Percentiles rank a stretch among this genome's conserved stretches.
These are phyloP conservation scores for Microcebus murinus DNA, from an alignment of 2,113 vertebrate genomes.

Conservation along the genomic window DNA sequence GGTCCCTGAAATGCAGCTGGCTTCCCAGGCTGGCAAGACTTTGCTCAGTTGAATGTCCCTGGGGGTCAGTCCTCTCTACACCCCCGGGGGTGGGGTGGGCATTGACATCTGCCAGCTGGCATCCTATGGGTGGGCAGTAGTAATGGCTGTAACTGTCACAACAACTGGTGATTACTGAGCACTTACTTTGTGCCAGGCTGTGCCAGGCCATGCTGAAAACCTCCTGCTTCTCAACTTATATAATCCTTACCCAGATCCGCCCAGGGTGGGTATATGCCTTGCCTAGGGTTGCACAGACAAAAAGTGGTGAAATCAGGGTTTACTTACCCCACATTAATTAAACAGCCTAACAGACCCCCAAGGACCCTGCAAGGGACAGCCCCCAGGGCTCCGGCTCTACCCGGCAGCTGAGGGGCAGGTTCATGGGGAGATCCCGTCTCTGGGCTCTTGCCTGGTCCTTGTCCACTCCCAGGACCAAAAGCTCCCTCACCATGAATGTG, in stretches of 20 bases:
- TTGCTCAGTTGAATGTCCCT: neutral
- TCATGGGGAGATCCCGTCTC: neutral
- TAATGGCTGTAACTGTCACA: neutral
- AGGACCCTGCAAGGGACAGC: too few species aligned
- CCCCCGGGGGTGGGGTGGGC: rapidly evolving
- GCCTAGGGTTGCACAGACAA: neutral
- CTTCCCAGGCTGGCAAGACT: neutral
- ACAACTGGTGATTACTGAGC: neutral
- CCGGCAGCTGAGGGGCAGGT: neutral
- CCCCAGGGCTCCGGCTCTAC: neutral
- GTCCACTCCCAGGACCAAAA: neutral
- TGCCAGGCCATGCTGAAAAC: neutral
- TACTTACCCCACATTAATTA: neutral
- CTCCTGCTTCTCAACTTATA: neutral
- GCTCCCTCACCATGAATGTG: neutral
- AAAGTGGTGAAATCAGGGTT: neutral
- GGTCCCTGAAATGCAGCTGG: neutral
- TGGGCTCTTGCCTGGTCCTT: neutral
- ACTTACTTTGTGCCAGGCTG: neutral
- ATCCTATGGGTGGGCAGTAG: neutral
- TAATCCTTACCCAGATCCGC: neutral
- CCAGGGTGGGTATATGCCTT: neutral
- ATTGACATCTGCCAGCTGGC: neutral
- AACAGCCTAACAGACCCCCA: neutral
- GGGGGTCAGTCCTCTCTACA: neutral